These are phyloP conservation scores for Bos indicus DNA, from an alignment of 2,113 vertebrate genomes.

Conservation along the genomic window DNA sequence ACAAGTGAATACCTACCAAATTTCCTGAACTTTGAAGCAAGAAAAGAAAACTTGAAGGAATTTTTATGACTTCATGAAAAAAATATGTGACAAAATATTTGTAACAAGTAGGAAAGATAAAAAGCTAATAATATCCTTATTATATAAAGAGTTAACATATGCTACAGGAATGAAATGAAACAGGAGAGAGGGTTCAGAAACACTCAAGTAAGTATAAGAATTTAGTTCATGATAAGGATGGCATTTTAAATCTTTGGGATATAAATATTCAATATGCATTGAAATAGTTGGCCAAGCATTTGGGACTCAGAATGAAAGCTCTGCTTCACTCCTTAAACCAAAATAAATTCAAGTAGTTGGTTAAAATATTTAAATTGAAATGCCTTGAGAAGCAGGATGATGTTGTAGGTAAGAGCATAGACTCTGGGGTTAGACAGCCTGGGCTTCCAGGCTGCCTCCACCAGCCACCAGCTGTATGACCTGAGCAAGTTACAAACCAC, in stretches of 20 bases:
- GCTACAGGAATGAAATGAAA: conserved; percentile 25
- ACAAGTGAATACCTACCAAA: not conserved
- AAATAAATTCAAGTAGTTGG: not conserved
- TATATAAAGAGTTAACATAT: conserved; percentile 60
- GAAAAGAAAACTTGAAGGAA: conserved; percentile 26
- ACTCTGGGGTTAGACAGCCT: not conserved
- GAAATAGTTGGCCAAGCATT: not conserved
- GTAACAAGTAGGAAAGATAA: conserved; percentile 37
- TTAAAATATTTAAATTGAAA: not conserved
- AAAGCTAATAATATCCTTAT: conserved; percentile 54
- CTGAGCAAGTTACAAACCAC: not conserved
- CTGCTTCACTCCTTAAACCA: not conserved
- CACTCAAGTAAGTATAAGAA: conserved; percentile 1
- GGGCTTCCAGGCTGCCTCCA: not conserved
- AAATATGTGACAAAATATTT: conserved; percentile 45
- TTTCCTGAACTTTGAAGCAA: conserved; percentile 33
- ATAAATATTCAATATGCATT: not conserved
- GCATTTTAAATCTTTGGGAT: conserved; percentile 22
- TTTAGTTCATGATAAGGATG: not conserved
- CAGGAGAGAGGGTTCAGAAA: conserved; percentile 14
- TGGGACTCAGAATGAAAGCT: not conserved
- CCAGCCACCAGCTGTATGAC: not conserved
- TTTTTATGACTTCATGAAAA: conserved; percentile 52
- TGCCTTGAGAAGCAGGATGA: not conserved
- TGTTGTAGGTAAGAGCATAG: not conserved